Evolutionary conservation across 2,113 vertebrate species (phyloP).

Genomic region (Probosciger aterrimus): DNA sequence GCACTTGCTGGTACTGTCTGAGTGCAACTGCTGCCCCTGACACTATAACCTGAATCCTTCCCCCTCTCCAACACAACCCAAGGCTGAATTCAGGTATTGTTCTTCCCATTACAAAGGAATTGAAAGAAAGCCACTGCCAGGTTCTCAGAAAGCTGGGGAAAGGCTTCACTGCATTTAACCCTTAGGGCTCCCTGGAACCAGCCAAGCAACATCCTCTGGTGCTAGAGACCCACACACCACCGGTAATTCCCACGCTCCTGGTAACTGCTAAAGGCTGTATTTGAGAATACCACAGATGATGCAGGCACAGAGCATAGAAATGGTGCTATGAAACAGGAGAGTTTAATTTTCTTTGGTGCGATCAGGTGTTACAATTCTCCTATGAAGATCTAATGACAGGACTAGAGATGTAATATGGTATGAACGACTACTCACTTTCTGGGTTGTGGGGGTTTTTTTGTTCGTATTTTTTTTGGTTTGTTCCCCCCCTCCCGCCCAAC

Average conservation of each 20-base stretch:
- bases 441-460: background rate
- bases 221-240: background rate
- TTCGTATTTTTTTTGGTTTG: background rate
- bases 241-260: fast-evolving
- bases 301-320: background rate
- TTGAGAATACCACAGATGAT: background rate
- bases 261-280: background rate
- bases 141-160: slow-evolving; percentile 42
- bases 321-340: background rate
- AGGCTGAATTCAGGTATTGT: slow-evolving; percentile 62
- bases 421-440: background rate
- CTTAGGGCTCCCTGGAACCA: background rate
- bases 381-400: background rate
- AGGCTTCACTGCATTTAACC: slow-evolving; percentile 40
- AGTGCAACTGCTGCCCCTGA: background rate
- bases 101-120: slow-evolving; percentile 26
- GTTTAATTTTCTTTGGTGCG: background rate
- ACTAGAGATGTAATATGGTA: background rate
- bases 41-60: slow-evolving; percentile 45
- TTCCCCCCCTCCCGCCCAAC: background rate
- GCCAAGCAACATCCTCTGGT: background rate
- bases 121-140: slow-evolving; percentile 52
- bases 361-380: background rate
- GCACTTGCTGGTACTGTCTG: background rate
- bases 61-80: slow-evolving; percentile 10